Conservation (phyloP, 2,113 vertebrate species). For the Sitta europaea region DNA sequence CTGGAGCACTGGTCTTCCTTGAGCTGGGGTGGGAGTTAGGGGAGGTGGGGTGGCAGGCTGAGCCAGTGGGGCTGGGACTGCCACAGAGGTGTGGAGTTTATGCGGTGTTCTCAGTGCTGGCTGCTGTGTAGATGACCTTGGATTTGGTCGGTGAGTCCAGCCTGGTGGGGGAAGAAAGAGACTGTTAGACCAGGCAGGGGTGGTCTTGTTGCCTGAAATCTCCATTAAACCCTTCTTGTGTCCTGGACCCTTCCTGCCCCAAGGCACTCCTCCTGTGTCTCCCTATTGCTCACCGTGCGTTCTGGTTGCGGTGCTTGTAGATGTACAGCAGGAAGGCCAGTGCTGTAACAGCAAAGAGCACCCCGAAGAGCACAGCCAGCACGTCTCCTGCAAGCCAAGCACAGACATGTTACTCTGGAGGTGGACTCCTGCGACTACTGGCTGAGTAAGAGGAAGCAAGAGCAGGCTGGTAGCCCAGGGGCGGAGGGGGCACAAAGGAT, state of each 20-base stretch:
- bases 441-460: background rate
- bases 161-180: background rate
- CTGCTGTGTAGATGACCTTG: conserved; percentile 59
- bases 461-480: background rate
- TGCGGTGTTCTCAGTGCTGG: background rate
- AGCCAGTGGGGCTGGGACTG: fast-evolving
- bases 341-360: conserved; percentile 69
- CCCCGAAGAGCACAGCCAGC: conserved; percentile 73
- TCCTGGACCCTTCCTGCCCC: fast-evolving
- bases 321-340: conserved; percentile 70
- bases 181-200: background rate
- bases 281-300: background rate
- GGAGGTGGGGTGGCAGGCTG: background rate
- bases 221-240: background rate
- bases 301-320: conserved; percentile 50
- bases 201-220: background rate
- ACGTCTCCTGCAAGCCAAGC: conserved; percentile 67
- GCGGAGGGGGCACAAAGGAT: background rate
- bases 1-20: background rate
- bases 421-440: fast-evolving
- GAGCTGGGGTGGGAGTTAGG: background rate
- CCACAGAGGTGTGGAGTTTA: background rate
- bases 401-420: background rate
- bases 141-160: conserved; percentile 13
- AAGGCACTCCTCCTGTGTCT: background rate